phyloP scores from a whole-genome alignment of 2,888 invertebrate genomes.

The Cryptus armator region DNA sequence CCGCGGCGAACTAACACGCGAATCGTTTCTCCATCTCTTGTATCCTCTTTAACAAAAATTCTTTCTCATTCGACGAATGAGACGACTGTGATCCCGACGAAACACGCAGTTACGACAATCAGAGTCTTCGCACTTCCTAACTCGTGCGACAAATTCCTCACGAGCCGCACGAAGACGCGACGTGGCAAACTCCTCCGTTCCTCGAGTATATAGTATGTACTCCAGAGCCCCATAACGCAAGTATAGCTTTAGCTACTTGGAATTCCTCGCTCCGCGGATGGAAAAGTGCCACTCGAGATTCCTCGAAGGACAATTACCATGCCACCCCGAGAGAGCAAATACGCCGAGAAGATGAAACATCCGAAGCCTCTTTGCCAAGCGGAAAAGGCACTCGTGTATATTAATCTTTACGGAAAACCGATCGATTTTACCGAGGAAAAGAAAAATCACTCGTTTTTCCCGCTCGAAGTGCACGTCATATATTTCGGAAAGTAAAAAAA shows the following conservation, averaged over 20 bases:
- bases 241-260: slow-evolving; percentile 42
- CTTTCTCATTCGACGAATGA: not conserved
- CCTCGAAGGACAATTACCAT: slow-evolving; percentile 57
- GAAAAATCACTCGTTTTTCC: too few relatives aligned
- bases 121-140: slow-evolving; percentile 70
- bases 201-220: not conserved
- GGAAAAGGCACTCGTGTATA: not conserved
- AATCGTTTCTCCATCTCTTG: too few relatives aligned
- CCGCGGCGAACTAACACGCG: too few relatives aligned
- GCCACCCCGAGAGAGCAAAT: not conserved
- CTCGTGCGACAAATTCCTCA: slow-evolving; percentile 67
- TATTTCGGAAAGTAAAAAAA: not conserved
- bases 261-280: slow-evolving; percentile 50
- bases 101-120: slow-evolving; percentile 62
- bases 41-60: too few relatives aligned
- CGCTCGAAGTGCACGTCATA: not conserved
- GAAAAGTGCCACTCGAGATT: slow-evolving; percentile 65
- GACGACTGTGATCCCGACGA: slow-evolving; percentile 30
- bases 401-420: too few relatives aligned
- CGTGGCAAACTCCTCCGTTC: not conserved
- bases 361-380: slow-evolving; percentile 18
- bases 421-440: too few relatives aligned
- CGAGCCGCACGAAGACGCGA: slow-evolving; percentile 37
- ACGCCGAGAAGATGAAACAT: not conserved
- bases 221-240: slow-evolving; percentile 7